A percentile compares a stretch with the other conserved stretches of the same genome.
phyloP scores from a whole-genome alignment of 2,888 invertebrate species.

The Apodemia duryi region DNA sequence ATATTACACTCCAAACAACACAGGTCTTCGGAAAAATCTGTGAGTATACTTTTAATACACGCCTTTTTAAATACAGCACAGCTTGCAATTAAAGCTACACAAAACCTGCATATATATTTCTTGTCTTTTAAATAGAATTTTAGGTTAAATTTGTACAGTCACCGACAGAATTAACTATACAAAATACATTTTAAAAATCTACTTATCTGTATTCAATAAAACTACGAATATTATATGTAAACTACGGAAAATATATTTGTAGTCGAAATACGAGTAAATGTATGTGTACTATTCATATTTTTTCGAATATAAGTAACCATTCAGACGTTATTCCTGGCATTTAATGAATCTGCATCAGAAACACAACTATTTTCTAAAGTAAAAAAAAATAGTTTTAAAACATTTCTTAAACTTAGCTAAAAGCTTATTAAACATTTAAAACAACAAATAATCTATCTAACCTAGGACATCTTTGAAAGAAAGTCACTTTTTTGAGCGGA shows the following conservation, averaged over 20 bases:
- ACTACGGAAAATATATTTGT: neutral
- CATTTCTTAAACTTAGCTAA: too few species aligned
- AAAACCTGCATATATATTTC: slow-evolving; percentile 14
- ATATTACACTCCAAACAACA: slow-evolving; percentile 34
- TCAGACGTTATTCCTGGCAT: too few species aligned
- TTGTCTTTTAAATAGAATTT: neutral
- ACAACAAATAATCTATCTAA: too few species aligned
- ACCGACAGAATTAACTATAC: slow-evolving; percentile 9
- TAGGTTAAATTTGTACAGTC: slow-evolving; percentile 6
- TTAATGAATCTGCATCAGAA: too few species aligned
- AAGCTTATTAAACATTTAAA: too few species aligned
- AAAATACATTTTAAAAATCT: neutral
- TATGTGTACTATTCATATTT: neutral
- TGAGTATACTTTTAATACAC: slow-evolving; percentile 54
- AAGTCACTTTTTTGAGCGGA: too few species aligned
- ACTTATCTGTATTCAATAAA: neutral
- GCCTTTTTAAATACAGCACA: slow-evolving; percentile 23
- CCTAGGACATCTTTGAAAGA: too few species aligned
- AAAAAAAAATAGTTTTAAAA: too few species aligned
- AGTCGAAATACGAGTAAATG: too few species aligned
- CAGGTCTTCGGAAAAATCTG: slow-evolving; percentile 52
- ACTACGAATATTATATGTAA: neutral
- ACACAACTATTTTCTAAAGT: too few species aligned
- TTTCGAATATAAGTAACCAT: neutral
- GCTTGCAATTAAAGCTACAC: slow-evolving; percentile 22